Conservation (phyloP, 2,113 vertebrate genomes). For the Physeter macrocephalus region DNA sequence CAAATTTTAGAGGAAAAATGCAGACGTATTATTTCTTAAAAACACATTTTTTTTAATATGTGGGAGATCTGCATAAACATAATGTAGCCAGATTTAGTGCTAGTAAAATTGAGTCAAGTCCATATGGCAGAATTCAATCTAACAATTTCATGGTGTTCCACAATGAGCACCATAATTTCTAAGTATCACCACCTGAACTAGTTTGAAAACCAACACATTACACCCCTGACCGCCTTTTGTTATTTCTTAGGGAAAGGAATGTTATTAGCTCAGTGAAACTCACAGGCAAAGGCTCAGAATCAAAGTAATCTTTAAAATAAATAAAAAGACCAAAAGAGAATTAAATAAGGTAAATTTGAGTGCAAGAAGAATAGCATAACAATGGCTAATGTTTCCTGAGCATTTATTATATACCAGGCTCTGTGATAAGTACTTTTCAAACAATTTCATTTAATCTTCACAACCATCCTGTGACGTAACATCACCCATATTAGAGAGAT, state of each 20-base stretch:
- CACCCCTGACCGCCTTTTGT: slow-evolving; percentile 20
- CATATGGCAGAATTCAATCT: slow-evolving; percentile 43
- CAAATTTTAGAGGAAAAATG: slow-evolving; percentile 39
- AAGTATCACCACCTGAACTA: slow-evolving; percentile 31
- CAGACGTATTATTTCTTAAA: slow-evolving; percentile 39
- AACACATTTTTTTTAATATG: slow-evolving; percentile 29
- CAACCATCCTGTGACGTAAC: background rate
- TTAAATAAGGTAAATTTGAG: slow-evolving; percentile 8
- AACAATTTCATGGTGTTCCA: slow-evolving; percentile 36
- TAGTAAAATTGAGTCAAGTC: slow-evolving; percentile 36
- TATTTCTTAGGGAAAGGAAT: slow-evolving; percentile 44
- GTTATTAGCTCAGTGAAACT: slow-evolving; percentile 52
- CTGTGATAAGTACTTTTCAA: slow-evolving; percentile 32
- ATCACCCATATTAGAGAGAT: background rate
- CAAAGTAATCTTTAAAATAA: slow-evolving; percentile 52
- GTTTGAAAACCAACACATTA: slow-evolving; percentile 57
- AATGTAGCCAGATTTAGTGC: slow-evolving; percentile 13
- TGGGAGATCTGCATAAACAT: slow-evolving; percentile 7
- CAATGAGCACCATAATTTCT: slow-evolving; percentile 51
- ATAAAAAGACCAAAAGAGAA: background rate
- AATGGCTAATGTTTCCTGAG: background rate
- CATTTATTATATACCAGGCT: background rate
- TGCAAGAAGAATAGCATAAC: slow-evolving; percentile 7
- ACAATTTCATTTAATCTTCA: slow-evolving; percentile 9
- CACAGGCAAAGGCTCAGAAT: slow-evolving; percentile 40